Conservation (phyloP, 2,113 vertebrate genomes). For the Sitta europaea region DNA sequence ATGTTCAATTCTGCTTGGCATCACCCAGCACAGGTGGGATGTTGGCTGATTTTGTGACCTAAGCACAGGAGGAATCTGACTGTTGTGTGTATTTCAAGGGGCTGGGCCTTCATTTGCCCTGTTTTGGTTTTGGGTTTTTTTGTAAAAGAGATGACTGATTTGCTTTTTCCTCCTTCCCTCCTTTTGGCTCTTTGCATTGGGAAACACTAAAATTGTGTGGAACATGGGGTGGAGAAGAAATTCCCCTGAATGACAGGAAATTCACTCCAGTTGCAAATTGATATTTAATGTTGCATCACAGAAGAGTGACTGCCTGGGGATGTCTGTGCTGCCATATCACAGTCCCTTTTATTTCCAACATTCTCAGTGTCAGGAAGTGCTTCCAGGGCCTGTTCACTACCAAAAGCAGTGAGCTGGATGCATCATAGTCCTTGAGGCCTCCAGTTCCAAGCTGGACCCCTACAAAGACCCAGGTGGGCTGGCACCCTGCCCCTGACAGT, state of each 20-base stretch:
- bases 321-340: not conserved
- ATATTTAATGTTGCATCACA: not conserved
- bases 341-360: not conserved
- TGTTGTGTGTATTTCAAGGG: not conserved
- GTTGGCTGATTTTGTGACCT: not conserved
- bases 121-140: not conserved
- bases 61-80: not conserved
- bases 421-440: not conserved
- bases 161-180: not conserved
- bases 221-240: not conserved
- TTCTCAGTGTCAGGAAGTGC: not conserved
- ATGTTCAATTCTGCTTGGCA: not conserved
- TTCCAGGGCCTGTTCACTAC: not conserved
- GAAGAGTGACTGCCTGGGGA: not conserved
- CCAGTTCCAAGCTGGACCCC: not conserved
- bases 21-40: not conserved
- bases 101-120: not conserved
- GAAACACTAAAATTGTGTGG: not conserved
- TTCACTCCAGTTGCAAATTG: not conserved
- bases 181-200: not conserved
- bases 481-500: not conserved
- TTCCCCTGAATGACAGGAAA: not conserved
- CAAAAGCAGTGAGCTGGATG: accelerated
- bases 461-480: not conserved
- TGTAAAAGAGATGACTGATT: not conserved